Conservation (phyloP, 2,888 invertebrate genomes). For the Tetropium fuscum region DNA sequence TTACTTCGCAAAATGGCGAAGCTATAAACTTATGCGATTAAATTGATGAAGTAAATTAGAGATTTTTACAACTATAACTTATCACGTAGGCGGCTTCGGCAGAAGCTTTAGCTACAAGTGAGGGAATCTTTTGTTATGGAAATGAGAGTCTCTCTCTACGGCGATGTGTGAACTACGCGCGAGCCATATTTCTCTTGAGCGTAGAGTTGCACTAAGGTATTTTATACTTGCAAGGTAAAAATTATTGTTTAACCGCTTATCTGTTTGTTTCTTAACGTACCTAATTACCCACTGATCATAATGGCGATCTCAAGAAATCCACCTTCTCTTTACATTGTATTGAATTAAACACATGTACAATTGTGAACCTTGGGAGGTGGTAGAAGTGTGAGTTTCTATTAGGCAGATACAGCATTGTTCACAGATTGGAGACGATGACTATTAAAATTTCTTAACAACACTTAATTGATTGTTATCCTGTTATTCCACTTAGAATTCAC, state of each 20-base stretch:
- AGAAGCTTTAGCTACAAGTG: background rate
- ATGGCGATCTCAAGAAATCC: slow-evolving; percentile 12
- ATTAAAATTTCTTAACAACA: slow-evolving; percentile 41
- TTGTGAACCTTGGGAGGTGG: slow-evolving; percentile 22
- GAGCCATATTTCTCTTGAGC: no score
- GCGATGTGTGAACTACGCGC: no score
- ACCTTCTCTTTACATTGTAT: slow-evolving; percentile 5
- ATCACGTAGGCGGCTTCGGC: slow-evolving; percentile 4
- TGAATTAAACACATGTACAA: slow-evolving; percentile 14
- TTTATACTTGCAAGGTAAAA: no score
- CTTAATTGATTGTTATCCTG: slow-evolving; percentile 47
- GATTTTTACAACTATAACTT: background rate
- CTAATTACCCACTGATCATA: slow-evolving; percentile 1
- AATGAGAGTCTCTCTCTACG: no score
- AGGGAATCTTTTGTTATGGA: background rate
- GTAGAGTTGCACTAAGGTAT: no score
- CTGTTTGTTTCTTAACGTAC: slow-evolving; percentile 1
- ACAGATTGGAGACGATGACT: slow-evolving; percentile 49
- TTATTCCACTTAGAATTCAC: slow-evolving; percentile 31
- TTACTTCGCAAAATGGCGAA: background rate
- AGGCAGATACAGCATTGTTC: slow-evolving; percentile 47
- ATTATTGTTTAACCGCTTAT: no score
- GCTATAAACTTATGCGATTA: background rate
- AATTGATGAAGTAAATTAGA: slow-evolving; percentile 4
- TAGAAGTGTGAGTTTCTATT: slow-evolving; percentile 40